phyloP scores from a whole-genome alignment of 23 tunicate genomes.

The Botrylloides violaceus region DNA sequence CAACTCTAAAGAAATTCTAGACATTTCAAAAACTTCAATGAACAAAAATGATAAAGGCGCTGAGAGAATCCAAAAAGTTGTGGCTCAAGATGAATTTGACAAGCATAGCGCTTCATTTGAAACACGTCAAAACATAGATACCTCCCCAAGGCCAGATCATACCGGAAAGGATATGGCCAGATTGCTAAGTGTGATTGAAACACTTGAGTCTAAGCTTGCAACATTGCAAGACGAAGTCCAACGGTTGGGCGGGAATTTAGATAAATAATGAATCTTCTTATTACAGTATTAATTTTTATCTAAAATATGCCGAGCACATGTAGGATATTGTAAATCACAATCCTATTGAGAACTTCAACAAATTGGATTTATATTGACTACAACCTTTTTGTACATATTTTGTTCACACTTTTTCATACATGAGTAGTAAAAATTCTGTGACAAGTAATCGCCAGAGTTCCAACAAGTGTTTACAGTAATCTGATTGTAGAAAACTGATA shows the following conservation, averaged over 20 bases:
- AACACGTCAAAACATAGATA: neutral
- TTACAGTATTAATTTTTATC: too few species aligned
- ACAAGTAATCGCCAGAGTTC: too few species aligned
- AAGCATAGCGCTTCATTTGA: neutral
- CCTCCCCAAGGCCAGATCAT: neutral
- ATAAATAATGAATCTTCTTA: neutral
- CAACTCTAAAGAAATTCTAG: constrained; percentile 12
- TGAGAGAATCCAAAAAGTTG: neutral
- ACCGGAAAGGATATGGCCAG: constrained; percentile 17
- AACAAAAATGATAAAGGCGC: neutral
- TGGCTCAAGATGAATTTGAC: constrained; percentile 7
- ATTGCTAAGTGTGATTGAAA: constrained; percentile 23
- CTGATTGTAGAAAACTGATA: too few species aligned
- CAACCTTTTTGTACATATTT: too few species aligned
- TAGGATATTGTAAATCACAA: too few species aligned
- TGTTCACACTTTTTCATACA: too few species aligned
- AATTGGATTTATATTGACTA: too few species aligned
- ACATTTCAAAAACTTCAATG: neutral
- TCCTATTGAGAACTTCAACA: too few species aligned
- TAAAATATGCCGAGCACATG: too few species aligned
- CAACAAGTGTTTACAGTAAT: too few species aligned
- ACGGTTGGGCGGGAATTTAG: constrained; percentile 18
- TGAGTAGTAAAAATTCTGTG: too few species aligned
- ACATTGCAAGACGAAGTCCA: constrained; percentile 41
- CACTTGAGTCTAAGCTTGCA: constrained; percentile 21